Evolutionary conservation across 2,797 vertebrate genomes (phyloP).

Genomic region (Esox lucius): DNA sequence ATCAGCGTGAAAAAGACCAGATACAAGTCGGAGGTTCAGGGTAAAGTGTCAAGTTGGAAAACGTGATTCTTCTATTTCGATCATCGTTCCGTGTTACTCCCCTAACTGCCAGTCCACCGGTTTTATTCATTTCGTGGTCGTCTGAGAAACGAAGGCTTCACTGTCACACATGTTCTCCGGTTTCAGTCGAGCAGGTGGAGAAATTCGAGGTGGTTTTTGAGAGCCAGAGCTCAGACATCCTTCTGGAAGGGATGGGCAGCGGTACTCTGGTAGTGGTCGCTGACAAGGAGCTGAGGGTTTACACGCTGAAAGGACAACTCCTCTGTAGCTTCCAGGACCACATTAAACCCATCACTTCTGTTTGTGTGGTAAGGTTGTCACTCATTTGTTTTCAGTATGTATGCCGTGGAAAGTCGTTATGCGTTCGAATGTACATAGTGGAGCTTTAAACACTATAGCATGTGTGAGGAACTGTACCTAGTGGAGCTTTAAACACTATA

Average conservation of each 20-base stretch:
- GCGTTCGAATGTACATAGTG: not conserved
- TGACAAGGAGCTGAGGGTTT: constrained; percentile 61
- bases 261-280: constrained; percentile 66
- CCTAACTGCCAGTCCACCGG: not conserved
- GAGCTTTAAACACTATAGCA: not conserved
- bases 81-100: not conserved
- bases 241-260: constrained; percentile 70
- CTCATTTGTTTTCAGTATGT: not conserved
- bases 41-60: constrained; percentile 49
- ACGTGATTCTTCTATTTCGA: not conserved
- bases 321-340: constrained; percentile 81
- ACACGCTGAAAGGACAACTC: constrained; percentile 72
- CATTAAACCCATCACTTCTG: constrained; percentile 68
- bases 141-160: not conserved
- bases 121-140: not conserved
- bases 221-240: constrained; percentile 44
- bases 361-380: constrained; percentile 78
- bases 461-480: too few species aligned
- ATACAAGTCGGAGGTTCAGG: constrained; percentile 62
- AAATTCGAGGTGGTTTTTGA: constrained; percentile 59
- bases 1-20: constrained; percentile 66
- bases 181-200: constrained; percentile 67
- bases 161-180: not conserved
- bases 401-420: not conserved
- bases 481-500: too few species aligned